Base-by-base conservation (phyloP, 2,113 vertebrate species). In the Trichomycterus rosablanca region DNA sequence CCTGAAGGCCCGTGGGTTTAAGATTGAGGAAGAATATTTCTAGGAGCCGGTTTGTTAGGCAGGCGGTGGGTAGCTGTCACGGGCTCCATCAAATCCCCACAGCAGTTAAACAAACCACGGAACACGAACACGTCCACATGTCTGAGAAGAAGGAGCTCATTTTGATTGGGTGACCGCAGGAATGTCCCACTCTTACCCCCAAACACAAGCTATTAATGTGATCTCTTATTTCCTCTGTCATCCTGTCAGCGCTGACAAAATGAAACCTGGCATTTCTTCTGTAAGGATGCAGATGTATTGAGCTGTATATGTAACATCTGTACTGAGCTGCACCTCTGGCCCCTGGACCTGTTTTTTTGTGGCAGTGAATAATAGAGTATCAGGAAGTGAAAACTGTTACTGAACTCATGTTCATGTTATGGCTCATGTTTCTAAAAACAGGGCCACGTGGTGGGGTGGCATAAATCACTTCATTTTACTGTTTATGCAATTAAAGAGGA, bases 21-120 rank as follows among this genome's bases (percentile, higher is more conserved):
- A 54, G 48, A 46, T 70, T 64, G 48, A 28, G 48, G 28, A 39
- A 15, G 26, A 53, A 49, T 23, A 19, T 59, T 35, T 30, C 45
- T 57, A 12, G 32, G 42, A 20, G 3, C 22, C 5, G 39, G 20
- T 20, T 40, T 58, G 14, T 28, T 51, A 55, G 45, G 55, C 35
- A 66, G 51, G 15, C 26, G 63, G 35, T 51, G 46, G n/a, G 37
- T 28, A 24, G 37, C 35, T 63, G 2, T 15, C 24, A 53, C 52
- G 24, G 40, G 30, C 26, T 72, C 34, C 16, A 43, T 72, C 42
- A 30, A 42, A 20, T 62, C 61, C 56, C 37, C 37, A 54, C 26
- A 55, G 51, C 37, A 39, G 28, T 49, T 62, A 45, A 57, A 57
- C 44, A 51, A 66, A 71, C 63, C 69, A 34, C 57, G 43, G 57